Evolutionary conservation across 2,888 invertebrate species (phyloP).

Genomic region (Cenopis cana): DNA sequence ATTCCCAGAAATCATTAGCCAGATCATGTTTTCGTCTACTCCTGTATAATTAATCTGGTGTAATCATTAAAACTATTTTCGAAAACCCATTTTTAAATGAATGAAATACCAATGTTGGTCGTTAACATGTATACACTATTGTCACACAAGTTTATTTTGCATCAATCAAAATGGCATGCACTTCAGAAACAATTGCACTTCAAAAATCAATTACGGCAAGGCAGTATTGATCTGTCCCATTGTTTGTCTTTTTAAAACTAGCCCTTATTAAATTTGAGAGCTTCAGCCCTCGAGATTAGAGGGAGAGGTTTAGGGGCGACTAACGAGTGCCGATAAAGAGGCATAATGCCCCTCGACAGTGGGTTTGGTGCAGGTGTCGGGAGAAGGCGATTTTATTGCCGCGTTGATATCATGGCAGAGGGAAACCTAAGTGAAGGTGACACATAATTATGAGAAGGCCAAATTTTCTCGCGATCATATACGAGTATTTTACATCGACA

Average conservation of each 20-base stretch:
- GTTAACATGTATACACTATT: too few species aligned
- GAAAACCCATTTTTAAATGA: too few species aligned
- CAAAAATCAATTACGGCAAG: conserved; percentile 43
- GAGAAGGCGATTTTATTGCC: conserved; percentile 48
- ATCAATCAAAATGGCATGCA: conserved; percentile 32
- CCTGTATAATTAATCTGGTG: too few species aligned
- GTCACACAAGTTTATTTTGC: conserved; percentile 1
- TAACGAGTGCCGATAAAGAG: conserved; percentile 82
- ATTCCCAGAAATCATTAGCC: too few species aligned
- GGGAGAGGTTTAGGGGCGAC: conserved; percentile 80
- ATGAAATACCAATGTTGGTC: too few species aligned
- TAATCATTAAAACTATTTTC: too few species aligned
- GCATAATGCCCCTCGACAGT: conserved; percentile 72
- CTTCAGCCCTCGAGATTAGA: conserved; percentile 78
- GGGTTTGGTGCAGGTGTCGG: conserved; percentile 52
- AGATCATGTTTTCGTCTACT: too few species aligned
- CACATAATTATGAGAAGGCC: too few species aligned
- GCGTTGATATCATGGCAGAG: not conserved
- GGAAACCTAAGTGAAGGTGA: not conserved
- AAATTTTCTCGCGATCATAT: too few species aligned
- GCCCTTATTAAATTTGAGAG: conserved; percentile 81
- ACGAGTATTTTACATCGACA: too few species aligned
- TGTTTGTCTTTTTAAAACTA: conserved; percentile 80
- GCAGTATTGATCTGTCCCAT: conserved; percentile 53
- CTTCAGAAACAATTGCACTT: conserved; percentile 36